phyloP scores from a whole-genome alignment of 1,140 invertebrate species.

The Trypoxylus dichotomus region DNA sequence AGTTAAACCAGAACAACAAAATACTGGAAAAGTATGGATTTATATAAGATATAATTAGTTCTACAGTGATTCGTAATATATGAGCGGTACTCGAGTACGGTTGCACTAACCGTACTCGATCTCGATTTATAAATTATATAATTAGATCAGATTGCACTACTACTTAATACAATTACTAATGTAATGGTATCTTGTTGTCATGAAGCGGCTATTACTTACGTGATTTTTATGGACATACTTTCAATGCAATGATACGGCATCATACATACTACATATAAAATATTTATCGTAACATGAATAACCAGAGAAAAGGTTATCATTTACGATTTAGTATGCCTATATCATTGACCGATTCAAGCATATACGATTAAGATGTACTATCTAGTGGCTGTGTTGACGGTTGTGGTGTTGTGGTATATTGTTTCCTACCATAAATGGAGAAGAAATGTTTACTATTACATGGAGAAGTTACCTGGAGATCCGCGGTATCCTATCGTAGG shows the following conservation, averaged over 20 bases:
- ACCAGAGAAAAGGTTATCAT: background rate
- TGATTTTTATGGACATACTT: too few relatives aligned
- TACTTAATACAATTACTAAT: too few relatives aligned
- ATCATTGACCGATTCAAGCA: background rate
- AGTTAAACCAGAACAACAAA: too few relatives aligned
- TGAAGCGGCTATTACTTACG: too few relatives aligned
- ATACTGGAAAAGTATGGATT: too few relatives aligned
- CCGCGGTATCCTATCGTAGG: constrained; percentile 9
- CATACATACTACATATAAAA: background rate
- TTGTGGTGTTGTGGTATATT: background rate
- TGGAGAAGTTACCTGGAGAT: background rate
- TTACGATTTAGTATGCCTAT: background rate
- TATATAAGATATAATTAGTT: too few relatives aligned
- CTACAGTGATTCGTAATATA: too few relatives aligned
- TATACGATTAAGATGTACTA: background rate
- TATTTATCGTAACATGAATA: background rate
- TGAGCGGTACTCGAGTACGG: too few relatives aligned
- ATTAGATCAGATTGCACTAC: too few relatives aligned
- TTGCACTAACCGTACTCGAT: too few relatives aligned
- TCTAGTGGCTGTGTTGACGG: background rate
- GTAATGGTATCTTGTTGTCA: too few relatives aligned
- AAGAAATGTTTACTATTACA: background rate
- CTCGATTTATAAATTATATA: too few relatives aligned
- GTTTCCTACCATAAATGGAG: background rate
- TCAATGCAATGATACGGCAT: background rate